Conservation (phyloP, 2,797 vertebrate species). For the Coregonus ussuriensis region DNA sequence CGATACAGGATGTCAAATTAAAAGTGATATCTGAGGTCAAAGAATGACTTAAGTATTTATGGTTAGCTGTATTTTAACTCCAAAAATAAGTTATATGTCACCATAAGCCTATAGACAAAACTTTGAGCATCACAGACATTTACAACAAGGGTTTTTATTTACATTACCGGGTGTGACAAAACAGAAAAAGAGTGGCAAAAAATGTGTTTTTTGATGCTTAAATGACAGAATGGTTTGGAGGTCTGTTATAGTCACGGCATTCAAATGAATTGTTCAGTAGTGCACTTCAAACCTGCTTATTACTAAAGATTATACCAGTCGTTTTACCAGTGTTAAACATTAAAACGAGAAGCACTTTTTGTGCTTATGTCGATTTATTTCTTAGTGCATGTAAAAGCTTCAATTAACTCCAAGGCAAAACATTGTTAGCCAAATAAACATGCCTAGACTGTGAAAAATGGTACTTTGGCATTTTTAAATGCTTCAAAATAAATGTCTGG, state of each 20-base stretch:
- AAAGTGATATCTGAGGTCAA: constrained; percentile 47
- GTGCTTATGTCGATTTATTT: no score
- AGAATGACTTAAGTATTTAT: constrained; percentile 11
- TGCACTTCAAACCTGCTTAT: not conserved
- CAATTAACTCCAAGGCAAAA: not conserved
- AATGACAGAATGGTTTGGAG: not conserved
- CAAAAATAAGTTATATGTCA: constrained; percentile 11
- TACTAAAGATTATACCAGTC: not conserved
- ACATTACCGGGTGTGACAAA: not conserved
- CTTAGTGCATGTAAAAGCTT: not conserved
- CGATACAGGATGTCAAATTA: constrained; percentile 3
- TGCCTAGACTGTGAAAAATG: not conserved
- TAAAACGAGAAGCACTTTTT: no score
- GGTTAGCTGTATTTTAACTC: constrained; percentile 14
- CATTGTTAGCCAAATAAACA: not conserved
- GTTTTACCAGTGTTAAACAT: no score
- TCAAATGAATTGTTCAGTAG: not conserved
- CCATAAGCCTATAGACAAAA: not conserved
- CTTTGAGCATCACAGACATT: not conserved
- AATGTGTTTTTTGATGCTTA: not conserved
- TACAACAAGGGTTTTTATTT: not conserved
- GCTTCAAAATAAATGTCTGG: not conserved
- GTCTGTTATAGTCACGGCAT: not conserved
- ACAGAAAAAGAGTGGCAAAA: not conserved
- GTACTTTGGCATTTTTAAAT: not conserved